A percentile compares a stretch with the other conserved stretches of the same genome.
phyloP scores from a whole-genome alignment of 2,888 invertebrate genomes.

The Hofmannophila pseudospretella region DNA sequence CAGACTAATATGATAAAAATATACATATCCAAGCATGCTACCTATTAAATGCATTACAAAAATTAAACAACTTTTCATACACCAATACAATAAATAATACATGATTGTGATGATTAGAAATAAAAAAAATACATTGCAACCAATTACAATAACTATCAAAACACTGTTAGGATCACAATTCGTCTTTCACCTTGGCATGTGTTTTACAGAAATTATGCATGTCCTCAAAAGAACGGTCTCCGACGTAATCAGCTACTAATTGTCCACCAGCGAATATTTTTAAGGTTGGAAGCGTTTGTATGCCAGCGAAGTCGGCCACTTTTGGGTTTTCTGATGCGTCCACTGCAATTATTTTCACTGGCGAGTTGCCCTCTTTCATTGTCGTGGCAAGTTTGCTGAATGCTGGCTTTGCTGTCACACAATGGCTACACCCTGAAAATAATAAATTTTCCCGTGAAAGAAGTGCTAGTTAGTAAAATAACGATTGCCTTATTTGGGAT shows the following conservation, averaged over 20 bases:
- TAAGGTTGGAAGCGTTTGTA: slow-evolving; percentile 83
- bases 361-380: slow-evolving; percentile 52
- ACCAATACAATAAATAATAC: too few relatives aligned
- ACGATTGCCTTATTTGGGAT: too few relatives aligned
- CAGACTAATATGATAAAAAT: too few relatives aligned
- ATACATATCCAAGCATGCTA: too few relatives aligned
- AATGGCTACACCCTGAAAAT: slow-evolving; percentile 84
- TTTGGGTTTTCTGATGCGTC: slow-evolving; percentile 82
- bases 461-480: too few relatives aligned
- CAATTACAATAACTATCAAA: too few relatives aligned
- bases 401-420: slow-evolving; percentile 82
- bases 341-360: slow-evolving; percentile 74
- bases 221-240: slow-evolving; percentile 73
- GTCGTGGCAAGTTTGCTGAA: slow-evolving; percentile 77
- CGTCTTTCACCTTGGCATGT: slow-evolving; percentile 13
- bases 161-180: too few relatives aligned
- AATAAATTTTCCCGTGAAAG: too few relatives aligned
- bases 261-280: slow-evolving; percentile 78
- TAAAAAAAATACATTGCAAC: too few relatives aligned
- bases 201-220: slow-evolving; percentile 69
- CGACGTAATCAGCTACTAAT: slow-evolving; percentile 73
- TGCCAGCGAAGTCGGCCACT: slow-evolving; percentile 76
- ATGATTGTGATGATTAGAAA: too few relatives aligned
- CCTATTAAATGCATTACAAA: too few relatives aligned
- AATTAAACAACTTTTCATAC: too few relatives aligned